These are phyloP conservation scores for Athalia rosae DNA, from an alignment of 2,888 invertebrate genomes.

Conservation along the genomic window DNA sequence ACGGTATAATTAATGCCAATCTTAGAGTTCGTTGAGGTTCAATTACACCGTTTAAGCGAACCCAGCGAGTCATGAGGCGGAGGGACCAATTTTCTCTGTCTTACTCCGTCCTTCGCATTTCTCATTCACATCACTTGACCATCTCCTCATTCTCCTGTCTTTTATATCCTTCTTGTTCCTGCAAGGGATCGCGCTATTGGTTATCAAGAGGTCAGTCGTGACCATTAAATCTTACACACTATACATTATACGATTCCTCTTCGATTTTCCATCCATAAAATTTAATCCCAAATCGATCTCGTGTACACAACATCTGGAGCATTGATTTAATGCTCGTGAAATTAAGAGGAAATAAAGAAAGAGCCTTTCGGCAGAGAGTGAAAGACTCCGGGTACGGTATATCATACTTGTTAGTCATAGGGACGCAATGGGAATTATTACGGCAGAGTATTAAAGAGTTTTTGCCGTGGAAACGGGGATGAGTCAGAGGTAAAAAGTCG, in stretches of 20 bases:
- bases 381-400: neutral
- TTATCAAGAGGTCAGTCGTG: slow-evolving; percentile 22
- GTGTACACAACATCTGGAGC: too few relatives aligned
- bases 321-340: neutral
- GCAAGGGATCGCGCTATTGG: slow-evolving; percentile 2
- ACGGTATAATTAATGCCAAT: slow-evolving; percentile 42
- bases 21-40: slow-evolving; percentile 40
- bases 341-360: neutral
- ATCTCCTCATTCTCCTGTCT: neutral
- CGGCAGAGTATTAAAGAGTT: slow-evolving; percentile 46
- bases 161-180: slow-evolving; percentile 1
- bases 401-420: slow-evolving; percentile 35
- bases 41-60: slow-evolving; percentile 35
- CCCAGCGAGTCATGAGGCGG: slow-evolving; percentile 28
- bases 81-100: slow-evolving; percentile 42
- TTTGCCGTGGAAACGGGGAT: slow-evolving; percentile 48
- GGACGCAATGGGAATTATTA: slow-evolving; percentile 46
- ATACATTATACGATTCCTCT: neutral
- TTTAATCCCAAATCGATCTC: too few relatives aligned
- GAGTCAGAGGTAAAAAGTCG: slow-evolving; percentile 47
- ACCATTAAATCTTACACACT: neutral
- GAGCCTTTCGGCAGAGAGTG: neutral
- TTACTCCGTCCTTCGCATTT: slow-evolving; percentile 29
- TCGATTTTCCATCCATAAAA: too few relatives aligned
- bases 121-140: slow-evolving; percentile 5